These are phyloP conservation scores for Gisinianus flammeolus DNA, from an alignment of 2,888 invertebrate genomes.

Conservation along the genomic window DNA sequence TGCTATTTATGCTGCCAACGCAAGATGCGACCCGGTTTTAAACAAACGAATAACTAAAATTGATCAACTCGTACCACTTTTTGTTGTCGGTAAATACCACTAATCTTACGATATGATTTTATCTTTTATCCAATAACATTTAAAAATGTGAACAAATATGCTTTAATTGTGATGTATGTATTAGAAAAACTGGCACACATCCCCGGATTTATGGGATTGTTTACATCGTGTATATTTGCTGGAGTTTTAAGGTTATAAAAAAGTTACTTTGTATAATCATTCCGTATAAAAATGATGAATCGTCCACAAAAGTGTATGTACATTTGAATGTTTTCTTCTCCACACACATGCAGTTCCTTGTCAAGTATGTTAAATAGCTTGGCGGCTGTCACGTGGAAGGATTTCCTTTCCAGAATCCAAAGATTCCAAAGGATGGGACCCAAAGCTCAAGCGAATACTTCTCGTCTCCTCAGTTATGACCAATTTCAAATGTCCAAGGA, in stretches of 20 bases:
- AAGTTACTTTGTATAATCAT: background rate
- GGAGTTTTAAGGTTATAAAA: conserved; percentile 32
- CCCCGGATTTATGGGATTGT: conserved; percentile 56
- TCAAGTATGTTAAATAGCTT: conserved; percentile 47
- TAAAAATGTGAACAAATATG: no score
- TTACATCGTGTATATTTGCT: conserved; percentile 58
- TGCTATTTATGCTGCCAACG: conserved; percentile 49
- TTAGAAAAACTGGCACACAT: conserved; percentile 52
- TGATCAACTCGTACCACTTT: conserved; percentile 53
- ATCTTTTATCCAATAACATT: no score
- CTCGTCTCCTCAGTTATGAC: conserved; percentile 39
- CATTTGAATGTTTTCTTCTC: background rate
- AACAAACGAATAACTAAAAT: conserved; percentile 44
- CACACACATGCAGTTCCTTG: conserved; percentile 38
- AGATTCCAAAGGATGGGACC: conserved; percentile 23
- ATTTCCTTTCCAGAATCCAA: conserved; percentile 39
- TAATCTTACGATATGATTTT: no score
- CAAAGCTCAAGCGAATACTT: conserved; percentile 38
- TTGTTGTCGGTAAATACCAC: no score
- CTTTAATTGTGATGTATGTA: no score
- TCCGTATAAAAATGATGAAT: background rate
- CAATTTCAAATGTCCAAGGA: background rate
- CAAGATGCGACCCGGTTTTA: conserved; percentile 50
- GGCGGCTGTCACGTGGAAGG: conserved; percentile 51
- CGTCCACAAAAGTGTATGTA: background rate